Base-by-base conservation (phyloP, 2,797 vertebrate genomes). In the Artibeus lituratus region DNA sequence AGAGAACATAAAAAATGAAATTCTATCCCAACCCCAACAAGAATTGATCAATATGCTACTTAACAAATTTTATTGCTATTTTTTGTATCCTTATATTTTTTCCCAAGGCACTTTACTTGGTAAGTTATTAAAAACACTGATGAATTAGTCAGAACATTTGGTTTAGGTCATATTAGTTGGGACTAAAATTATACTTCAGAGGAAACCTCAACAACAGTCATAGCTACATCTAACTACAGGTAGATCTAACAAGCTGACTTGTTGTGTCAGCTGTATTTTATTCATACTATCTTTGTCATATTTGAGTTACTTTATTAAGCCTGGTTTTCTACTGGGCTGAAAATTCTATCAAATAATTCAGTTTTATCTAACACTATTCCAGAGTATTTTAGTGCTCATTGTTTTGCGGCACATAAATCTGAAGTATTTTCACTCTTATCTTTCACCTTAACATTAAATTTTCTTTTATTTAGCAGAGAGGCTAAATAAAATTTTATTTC, bases 381-480 rank as follows among this genome's bases (percentile, higher is more conserved):
- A 39, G 3, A 57, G 18, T 74, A 10, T 78, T 90, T 80, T 5
- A 1, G 9, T 72, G 22, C 9, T 90, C 37, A 42, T 29, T 78
- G 37, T 90, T 94, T 67, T 69, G 55, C 55, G 47, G 19, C 35
- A 37, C 24, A 59, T 83, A 83, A 94, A 90, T 86, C 39, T 69
- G 76, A 44, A 62, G 2, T 42, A 29, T 74, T 29, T 29, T 35
- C 1, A 0, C 14, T 26, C 62, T 96, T 32, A 85, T 94, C 86
- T 92, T 3, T 70, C 22, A 78, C 92, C 16, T 90, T 74, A 57
- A 19, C 85, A 74, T 72, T 94, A 70, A 65, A 53, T 94, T 78
- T 90, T 90, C 39, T 87, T 94, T 94, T 80, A 87, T 72, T 96
- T 94, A 90, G 72, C 65, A 78, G 18, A 87, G 69, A 55, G 90